Percentiles rank a stretch among this genome's conserved stretches.
phyloP scores from a whole-genome alignment of 2,113 vertebrate species.

The Heterochromis multidens region DNA sequence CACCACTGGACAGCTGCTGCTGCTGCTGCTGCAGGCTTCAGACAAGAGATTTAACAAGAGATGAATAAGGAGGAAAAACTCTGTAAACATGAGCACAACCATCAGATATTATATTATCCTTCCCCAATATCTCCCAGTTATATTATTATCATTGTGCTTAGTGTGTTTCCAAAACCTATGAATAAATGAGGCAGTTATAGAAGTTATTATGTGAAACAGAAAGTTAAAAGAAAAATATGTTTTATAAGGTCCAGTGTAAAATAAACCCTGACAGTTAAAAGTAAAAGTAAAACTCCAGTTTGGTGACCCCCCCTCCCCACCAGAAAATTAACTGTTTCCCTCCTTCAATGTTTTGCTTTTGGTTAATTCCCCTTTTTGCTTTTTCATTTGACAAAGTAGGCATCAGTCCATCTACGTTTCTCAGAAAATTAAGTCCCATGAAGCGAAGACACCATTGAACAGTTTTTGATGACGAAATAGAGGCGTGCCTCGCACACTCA shows the following conservation, averaged over 20 bases:
- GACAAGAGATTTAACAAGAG: neutral
- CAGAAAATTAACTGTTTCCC: accelerated
- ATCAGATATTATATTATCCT: neutral
- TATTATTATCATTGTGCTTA: neutral
- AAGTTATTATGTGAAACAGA: neutral
- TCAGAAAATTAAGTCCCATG: accelerated
- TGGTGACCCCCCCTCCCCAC: no score
- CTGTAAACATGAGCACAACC: neutral
- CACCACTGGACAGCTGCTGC: conserved; percentile 61
- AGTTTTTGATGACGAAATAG: accelerated
- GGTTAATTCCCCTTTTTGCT: accelerated
- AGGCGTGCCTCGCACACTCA: accelerated
- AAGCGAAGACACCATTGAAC: accelerated
- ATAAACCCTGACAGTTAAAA: neutral
- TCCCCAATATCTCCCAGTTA: accelerated
- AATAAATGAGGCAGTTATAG: accelerated
- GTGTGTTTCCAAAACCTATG: accelerated
- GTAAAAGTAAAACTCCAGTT: neutral
- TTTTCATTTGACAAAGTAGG: neutral
- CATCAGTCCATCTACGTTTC: accelerated
- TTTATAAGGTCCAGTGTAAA: neutral
- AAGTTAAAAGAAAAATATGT: neutral
- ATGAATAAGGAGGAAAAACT: accelerated
- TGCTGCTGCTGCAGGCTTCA: conserved; percentile 38
- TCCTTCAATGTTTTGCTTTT: neutral